These are phyloP conservation scores for Nebria ingens DNA, from an alignment of 1,140 invertebrate genomes.

Conservation along the genomic window DNA sequence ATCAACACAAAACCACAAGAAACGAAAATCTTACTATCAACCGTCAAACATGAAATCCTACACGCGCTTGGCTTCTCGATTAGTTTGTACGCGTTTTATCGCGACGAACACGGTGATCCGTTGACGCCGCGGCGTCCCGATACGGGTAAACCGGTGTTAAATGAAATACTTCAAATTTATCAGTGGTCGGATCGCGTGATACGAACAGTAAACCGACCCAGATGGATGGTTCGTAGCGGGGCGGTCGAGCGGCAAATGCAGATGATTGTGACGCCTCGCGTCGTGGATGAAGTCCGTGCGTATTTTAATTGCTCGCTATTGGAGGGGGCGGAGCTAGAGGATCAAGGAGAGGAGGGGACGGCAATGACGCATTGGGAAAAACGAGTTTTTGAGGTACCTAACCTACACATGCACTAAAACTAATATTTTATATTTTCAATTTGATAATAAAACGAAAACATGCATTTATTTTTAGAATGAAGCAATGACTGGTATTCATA, in stretches of 20 bases:
- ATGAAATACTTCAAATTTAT: slow-evolving; percentile 80
- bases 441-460: not conserved
- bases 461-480: slow-evolving; percentile 65
- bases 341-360: slow-evolving; percentile 95
- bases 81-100: slow-evolving; percentile 87
- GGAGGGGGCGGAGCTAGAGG: slow-evolving; percentile 95
- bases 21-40: slow-evolving; percentile 84
- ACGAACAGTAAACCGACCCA: slow-evolving; percentile 58
- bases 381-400: slow-evolving; percentile 80
- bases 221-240: slow-evolving; percentile 79
- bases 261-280: slow-evolving; percentile 87
- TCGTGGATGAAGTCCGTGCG: slow-evolving; percentile 69
- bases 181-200: slow-evolving; percentile 91
- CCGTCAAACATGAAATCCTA: slow-evolving; percentile 97
- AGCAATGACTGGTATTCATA: slow-evolving; percentile 99
- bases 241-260: slow-evolving; percentile 63
- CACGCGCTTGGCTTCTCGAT: slow-evolving; percentile 95
- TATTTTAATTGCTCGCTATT: slow-evolving; percentile 86
- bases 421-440: not conserved
- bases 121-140: slow-evolving; percentile 66
- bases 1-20: slow-evolving; percentile 90
- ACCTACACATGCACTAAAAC: not conserved
- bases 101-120: slow-evolving; percentile 74
- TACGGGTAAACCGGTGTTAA: slow-evolving; percentile 78
- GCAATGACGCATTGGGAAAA: slow-evolving; percentile 98